Evolutionary conservation across 2,113 vertebrate species (phyloP).

Genomic region (Epinephelus cyanopodus): DNA sequence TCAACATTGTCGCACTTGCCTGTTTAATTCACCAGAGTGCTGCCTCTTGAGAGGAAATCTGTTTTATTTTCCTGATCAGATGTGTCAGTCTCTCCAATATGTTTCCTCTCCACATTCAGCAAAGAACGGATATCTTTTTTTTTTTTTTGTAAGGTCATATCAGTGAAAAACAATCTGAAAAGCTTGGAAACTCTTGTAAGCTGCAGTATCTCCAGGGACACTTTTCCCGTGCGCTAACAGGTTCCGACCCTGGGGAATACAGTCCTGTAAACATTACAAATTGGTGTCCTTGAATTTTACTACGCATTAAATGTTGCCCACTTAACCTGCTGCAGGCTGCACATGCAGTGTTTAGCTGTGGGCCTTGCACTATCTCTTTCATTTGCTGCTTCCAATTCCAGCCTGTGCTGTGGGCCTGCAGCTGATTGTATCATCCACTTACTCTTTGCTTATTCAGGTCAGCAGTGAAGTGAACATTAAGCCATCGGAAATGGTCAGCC

Average conservation of each 20-base stretch:
- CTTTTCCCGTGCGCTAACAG: not conserved
- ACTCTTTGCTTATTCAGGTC: conserved; percentile 32
- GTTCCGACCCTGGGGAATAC: conserved; percentile 2
- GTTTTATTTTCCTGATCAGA: not conserved
- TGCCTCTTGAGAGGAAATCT: not conserved
- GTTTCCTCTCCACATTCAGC: not conserved
- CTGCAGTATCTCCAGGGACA: conserved; percentile 16
- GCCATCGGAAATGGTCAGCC: conserved; percentile 20
- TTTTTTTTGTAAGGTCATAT: conserved; percentile 1
- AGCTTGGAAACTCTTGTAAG: not conserved
- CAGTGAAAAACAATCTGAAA: not conserved
- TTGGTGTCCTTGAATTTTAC: conserved; percentile 36
- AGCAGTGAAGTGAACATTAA: conserved; percentile 17
- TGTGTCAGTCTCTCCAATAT: not conserved
- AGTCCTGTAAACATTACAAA: conserved; percentile 11
- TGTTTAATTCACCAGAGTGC: conserved; percentile 5
- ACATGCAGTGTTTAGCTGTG: conserved; percentile 6
- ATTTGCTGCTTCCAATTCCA: conserved; percentile 6
- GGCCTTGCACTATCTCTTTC: not conserved
- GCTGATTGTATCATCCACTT: conserved; percentile 32
- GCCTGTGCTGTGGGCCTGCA: conserved; percentile 8
- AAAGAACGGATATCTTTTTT: not conserved
- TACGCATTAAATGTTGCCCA: conserved; percentile 28
- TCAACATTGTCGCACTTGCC: too few relatives aligned
- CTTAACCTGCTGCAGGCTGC: conserved; percentile 30